Conservation (phyloP, 2,113 vertebrate species). For the Mormoops blainvillei region DNA sequence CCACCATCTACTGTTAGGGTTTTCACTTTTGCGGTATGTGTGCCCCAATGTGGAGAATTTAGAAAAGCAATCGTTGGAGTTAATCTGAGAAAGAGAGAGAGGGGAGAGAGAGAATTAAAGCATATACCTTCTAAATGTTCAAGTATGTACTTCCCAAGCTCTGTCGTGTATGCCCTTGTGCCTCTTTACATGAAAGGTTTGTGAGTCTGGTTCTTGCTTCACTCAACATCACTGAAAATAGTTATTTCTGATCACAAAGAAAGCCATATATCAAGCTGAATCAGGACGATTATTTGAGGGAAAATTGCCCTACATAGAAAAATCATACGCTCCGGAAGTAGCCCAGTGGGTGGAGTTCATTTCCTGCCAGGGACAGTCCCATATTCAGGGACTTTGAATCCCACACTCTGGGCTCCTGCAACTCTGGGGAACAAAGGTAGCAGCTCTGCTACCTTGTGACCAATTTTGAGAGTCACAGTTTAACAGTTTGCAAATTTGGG, state of each 20-base stretch:
- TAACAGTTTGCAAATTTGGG: background rate
- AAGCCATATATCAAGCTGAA: background rate
- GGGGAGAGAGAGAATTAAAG: background rate
- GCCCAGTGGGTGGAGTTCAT: background rate
- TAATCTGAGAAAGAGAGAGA: background rate
- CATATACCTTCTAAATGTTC: background rate
- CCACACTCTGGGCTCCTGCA: background rate
- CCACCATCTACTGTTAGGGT: background rate
- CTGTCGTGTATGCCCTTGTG: background rate
- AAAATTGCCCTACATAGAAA: background rate
- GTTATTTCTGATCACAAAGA: slow-evolving; percentile 25
- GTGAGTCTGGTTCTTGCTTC: background rate
- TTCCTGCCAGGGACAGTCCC: background rate
- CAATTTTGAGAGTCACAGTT: background rate
- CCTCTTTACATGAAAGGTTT: background rate
- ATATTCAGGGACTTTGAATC: background rate
- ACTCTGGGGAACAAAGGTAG: background rate
- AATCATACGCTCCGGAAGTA: background rate
- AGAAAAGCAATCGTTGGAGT: background rate
- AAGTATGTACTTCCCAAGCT: background rate
- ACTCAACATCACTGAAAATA: background rate
- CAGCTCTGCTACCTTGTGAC: background rate
- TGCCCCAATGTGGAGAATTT: background rate
- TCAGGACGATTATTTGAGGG: slow-evolving; percentile 7
- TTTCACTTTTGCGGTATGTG: background rate